Conservation (phyloP, 1,140 invertebrate genomes). For the Batillaria attramentaria region DNA sequence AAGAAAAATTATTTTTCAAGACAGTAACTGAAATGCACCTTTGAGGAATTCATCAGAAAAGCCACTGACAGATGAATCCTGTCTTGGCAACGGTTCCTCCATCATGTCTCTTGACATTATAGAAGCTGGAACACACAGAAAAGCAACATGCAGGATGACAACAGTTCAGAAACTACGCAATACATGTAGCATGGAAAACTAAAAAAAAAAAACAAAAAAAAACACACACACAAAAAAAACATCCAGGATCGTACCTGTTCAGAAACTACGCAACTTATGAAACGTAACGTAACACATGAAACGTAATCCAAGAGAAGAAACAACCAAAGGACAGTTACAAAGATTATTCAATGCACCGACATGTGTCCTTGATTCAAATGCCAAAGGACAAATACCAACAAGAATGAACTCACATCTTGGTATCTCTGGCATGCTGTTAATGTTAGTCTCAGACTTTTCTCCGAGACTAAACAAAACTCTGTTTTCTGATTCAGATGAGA, state of each 20-base stretch:
- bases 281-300: no score
- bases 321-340: no score
- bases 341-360: no score
- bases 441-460: conserved; percentile 38
- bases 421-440: conserved; percentile 41
- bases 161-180: neutral
- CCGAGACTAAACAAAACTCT: conserved; percentile 29
- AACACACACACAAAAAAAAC: neutral
- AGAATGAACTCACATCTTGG: conserved; percentile 37
- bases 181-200: neutral
- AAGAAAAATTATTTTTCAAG: no score
- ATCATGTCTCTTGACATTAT: conserved; percentile 36
- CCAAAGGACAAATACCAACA: no score
- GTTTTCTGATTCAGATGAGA: conserved; percentile 39
- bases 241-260: neutral
- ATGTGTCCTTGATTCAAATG: no score
- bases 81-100: conserved; percentile 57
- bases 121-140: conserved; percentile 14
- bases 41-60: conserved; percentile 57
- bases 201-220: neutral
- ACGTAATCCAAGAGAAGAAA: no score
- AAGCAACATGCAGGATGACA: neutral
- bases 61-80: conserved; percentile 48
- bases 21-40: conserved; percentile 39
- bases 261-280: neutral